phyloP scores from a whole-genome alignment of 2,113 vertebrate species.

The Grammomys surdaster region DNA sequence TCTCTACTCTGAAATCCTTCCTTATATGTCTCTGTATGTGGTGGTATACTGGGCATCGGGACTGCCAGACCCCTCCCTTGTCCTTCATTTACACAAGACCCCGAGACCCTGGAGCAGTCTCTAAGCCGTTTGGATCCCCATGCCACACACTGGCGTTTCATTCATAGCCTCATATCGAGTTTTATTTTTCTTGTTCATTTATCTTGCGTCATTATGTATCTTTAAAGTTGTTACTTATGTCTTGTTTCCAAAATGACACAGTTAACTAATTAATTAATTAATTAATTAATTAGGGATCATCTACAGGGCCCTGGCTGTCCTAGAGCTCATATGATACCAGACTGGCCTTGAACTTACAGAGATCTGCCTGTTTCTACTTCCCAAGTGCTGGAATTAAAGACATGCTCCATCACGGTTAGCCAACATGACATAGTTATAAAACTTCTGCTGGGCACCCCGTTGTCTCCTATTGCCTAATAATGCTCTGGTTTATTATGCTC shows the following conservation, averaged over 20 bases:
- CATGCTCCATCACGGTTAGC: no score
- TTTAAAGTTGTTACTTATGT: slow-evolving; percentile 33
- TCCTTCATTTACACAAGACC: slow-evolving; percentile 13
- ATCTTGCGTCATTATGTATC: neutral
- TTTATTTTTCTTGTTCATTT: neutral
- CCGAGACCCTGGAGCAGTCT: neutral
- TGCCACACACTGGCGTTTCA: neutral
- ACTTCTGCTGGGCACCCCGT: neutral
- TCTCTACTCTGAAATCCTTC: neutral
- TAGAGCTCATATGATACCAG: neutral
- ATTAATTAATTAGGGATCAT: neutral
- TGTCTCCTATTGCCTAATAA: neutral
- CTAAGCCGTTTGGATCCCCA: neutral
- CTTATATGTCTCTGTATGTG: neutral
- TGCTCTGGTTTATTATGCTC: neutral
- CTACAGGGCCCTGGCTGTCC: neutral
- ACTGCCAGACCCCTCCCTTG: neutral
- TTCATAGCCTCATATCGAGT: neutral
- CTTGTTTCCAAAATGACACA: neutral
- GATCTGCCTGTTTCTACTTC: neutral
- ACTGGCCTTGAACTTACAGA: no score
- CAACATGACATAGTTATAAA: neutral
- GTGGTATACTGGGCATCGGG: neutral
- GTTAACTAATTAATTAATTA: neutral
- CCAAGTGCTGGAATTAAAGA: neutral